Conservation (phyloP, 2,113 vertebrate genomes). For the Suncus etruscus region DNA sequence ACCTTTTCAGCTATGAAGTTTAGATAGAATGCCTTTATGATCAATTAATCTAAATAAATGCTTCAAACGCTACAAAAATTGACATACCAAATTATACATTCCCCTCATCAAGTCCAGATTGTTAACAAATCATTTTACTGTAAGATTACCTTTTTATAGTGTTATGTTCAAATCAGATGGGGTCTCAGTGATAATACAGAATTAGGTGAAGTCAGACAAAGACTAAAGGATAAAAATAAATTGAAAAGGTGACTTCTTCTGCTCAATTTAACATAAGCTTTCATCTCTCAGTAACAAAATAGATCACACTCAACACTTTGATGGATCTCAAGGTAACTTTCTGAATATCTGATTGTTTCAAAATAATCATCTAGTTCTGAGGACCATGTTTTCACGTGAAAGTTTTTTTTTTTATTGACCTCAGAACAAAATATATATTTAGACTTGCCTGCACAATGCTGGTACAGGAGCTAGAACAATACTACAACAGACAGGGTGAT, state of each 20-base stretch:
- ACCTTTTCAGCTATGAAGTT: background rate
- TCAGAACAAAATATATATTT: background rate
- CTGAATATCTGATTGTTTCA: slow-evolving; percentile 35
- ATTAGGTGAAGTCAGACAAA: background rate
- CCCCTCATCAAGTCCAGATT: background rate
- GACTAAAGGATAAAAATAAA: background rate
- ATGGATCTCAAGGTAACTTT: slow-evolving; percentile 18
- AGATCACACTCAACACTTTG: background rate
- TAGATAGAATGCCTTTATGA: background rate
- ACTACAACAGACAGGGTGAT: too few relatives aligned
- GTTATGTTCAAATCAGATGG: background rate
- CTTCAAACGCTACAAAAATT: slow-evolving; percentile 11
- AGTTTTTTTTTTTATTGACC: background rate
- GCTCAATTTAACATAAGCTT: background rate
- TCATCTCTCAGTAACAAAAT: slow-evolving; percentile 20
- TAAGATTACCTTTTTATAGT: background rate
- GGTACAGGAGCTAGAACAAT: too few relatives aligned
- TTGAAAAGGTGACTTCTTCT: background rate
- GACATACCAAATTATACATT: background rate
- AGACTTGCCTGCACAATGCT: background rate
- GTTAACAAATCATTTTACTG: background rate
- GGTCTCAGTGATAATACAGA: background rate
- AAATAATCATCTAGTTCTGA: slow-evolving; percentile 36
- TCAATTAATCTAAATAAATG: slow-evolving; percentile 17
- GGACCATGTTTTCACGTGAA: slow-evolving; percentile 27